These are phyloP conservation scores for Burhinus bistriatus DNA, from an alignment of 2,113 vertebrate species.

Conservation along the genomic window DNA sequence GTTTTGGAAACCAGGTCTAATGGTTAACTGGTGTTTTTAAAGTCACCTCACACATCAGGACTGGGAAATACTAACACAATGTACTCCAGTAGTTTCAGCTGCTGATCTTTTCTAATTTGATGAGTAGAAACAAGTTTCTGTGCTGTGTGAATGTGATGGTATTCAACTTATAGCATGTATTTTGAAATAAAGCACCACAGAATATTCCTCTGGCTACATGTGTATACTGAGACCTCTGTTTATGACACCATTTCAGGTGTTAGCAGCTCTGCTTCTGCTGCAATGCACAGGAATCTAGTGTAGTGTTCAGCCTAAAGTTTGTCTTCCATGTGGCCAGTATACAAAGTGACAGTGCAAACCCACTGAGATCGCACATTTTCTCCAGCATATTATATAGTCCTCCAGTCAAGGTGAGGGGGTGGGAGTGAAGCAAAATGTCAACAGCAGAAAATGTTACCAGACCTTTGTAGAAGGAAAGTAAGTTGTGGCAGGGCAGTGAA, in stretches of 20 bases:
- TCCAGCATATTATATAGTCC: not conserved
- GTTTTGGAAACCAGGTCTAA: not conserved
- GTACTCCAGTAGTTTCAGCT: not conserved
- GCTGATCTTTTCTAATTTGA: not conserved
- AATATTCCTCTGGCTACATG: not conserved
- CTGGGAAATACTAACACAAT: not conserved
- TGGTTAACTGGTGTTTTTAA: not conserved
- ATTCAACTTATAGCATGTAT: not conserved
- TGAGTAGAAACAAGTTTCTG: not conserved
- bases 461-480: not conserved
- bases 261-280: not conserved
- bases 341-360: not conserved
- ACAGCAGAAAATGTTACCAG: not conserved
- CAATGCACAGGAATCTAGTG: not conserved
- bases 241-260: not conserved
- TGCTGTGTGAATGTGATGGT: not conserved
- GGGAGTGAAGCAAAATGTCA: not conserved
- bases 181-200: slow-evolving; percentile 36
- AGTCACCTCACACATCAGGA: not conserved
- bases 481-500: not conserved
- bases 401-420: not conserved
- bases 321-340: not conserved
- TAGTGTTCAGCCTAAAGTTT: not conserved
- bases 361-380: not conserved
- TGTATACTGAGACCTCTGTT: not conserved